Evolutionary conservation across 2,888 invertebrate genomes (phyloP), one percentile per base, ranked within the genome.

Genomic region (Nematopogon swammerdamellus): DNA sequence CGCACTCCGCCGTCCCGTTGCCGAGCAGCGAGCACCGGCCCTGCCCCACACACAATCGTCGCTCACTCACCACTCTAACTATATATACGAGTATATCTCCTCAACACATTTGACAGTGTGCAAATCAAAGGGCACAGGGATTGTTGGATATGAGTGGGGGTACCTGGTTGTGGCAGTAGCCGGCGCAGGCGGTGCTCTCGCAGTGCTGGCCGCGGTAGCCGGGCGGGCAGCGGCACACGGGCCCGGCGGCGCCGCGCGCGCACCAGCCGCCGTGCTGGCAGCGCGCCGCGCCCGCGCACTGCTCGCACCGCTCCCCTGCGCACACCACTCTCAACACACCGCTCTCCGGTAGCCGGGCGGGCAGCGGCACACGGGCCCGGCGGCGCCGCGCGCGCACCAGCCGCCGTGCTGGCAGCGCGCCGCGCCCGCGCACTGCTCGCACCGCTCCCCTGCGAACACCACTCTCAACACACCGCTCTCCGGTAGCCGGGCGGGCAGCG

Each of bases 151-250:
- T n/a, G n/a, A n/a, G n/a, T n/a, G n/a, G n/a, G n/a, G n/a, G n/a
- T n/a, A n/a, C n/a, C n/a, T n/a, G n/a, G 17, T 43, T 16, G n/a
- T 43, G 70, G 58, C 88, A 88, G 59, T 82, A 82, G 45, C 84
- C 85, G 1, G 85, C 85, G 67, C 90, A 89, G 18, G 85, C 81
- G 63, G 84, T 86, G 49, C 83, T 82, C 64, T 89, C 85, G 70
- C 91, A 92, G 49, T 82, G 76, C 53, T 81, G 75, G 42, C 91
- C 91, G 43, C 81, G 79, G 67, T 85, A 91, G 46, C 80, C 76
- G 0, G 84, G 70, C 25, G 82, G 75, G 60, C 91, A 92, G 54
- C 77, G 67, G 72, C 91, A 91, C 47, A 18, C 30, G 18, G 30
- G 18, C 29, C 56, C 62, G 17, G 18, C 50, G 51, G 44, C 55